Conservation (phyloP, 2,797 vertebrate genomes). For the Neoniphon sammara region DNA sequence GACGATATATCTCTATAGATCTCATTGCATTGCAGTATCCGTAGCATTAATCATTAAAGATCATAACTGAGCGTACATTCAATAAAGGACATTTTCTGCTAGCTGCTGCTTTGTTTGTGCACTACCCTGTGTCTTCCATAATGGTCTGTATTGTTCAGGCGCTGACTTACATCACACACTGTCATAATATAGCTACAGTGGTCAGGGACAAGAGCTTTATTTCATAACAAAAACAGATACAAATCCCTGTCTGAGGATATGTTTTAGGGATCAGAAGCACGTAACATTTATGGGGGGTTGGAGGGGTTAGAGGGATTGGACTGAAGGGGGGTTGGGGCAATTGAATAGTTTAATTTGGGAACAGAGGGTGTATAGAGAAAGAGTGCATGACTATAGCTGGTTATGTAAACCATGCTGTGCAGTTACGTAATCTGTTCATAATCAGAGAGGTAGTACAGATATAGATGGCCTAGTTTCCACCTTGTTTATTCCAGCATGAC, state of each 20-base stretch:
- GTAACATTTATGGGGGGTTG: constrained; percentile 1
- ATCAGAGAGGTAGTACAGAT: constrained; percentile 77
- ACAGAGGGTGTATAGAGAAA: constrained; percentile 45
- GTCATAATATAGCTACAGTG: background rate
- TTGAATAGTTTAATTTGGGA: constrained; percentile 35
- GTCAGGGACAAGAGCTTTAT: background rate
- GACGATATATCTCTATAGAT: no score
- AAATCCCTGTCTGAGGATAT: background rate
- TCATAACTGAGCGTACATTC: constrained; percentile 16
- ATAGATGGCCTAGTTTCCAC: constrained; percentile 82
- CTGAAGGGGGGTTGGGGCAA: background rate
- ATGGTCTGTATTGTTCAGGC: background rate
- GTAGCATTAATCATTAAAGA: background rate
- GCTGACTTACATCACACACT: background rate
- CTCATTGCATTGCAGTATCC: background rate
- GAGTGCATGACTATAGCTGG: constrained; percentile 45
- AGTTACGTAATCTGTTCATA: constrained; percentile 82
- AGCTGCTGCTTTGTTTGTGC: background rate
- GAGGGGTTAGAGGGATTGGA: background rate
- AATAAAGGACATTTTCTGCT: background rate
- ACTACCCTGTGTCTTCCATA: background rate
- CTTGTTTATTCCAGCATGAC: constrained; percentile 60
- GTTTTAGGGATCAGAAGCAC: background rate
- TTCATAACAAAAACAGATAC: background rate
- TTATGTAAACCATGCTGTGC: constrained; percentile 80